Evolutionary conservation across 1,140 invertebrate genomes (phyloP).

Genomic region (Hermatobates lingyangjiaoensis): DNA sequence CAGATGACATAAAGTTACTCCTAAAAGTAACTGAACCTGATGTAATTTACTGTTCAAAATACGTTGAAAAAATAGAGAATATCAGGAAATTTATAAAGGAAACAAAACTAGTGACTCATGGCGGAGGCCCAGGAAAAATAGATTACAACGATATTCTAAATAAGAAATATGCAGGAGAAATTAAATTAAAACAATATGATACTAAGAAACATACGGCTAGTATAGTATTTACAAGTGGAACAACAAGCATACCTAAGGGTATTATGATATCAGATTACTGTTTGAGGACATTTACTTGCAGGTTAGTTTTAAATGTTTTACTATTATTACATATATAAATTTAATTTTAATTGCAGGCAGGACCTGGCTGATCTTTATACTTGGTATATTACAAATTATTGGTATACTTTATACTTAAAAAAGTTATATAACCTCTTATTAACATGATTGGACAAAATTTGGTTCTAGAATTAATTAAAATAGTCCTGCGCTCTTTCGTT

Average conservation of each 20-base stretch:
- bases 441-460: too few relatives aligned
- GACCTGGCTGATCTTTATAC: too few relatives aligned
- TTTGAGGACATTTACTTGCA: neutral
- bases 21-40: neutral
- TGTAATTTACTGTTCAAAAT: neutral
- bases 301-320: too few relatives aligned
- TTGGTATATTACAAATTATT: too few relatives aligned
- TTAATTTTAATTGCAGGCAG: too few relatives aligned
- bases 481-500: too few relatives aligned
- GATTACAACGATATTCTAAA: neutral
- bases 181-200: neutral
- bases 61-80: neutral
- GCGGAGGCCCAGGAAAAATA: neutral
- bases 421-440: too few relatives aligned
- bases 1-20: neutral
- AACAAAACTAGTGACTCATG: neutral
- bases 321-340: too few relatives aligned
- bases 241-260: conserved; percentile 22
- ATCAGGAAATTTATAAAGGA: neutral
- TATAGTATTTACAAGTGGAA: conserved; percentile 19
- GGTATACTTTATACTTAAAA: too few relatives aligned
- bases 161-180: neutral
- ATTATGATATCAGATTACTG: conserved; percentile 10
- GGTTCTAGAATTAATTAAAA: too few relatives aligned
- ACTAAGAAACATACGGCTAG: neutral